These are phyloP conservation scores for Abramis brama DNA, from an alignment of 2,113 vertebrate genomes.

Conservation along the genomic window DNA sequence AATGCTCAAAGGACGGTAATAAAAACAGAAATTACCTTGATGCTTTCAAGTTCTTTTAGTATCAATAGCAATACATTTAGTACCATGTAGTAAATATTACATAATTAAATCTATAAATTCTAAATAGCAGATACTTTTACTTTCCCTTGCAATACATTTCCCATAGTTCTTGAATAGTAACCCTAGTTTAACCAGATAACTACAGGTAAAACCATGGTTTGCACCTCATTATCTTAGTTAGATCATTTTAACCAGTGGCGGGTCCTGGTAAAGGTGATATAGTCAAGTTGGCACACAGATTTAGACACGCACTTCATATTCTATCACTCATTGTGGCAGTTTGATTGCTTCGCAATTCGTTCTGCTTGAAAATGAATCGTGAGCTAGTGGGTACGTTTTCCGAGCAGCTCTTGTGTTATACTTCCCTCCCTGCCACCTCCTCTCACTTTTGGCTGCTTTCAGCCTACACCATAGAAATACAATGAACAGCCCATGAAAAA, in stretches of 20 bases:
- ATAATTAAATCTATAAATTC: neutral
- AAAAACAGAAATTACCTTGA: neutral
- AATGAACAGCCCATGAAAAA: neutral
- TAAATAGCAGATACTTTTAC: neutral
- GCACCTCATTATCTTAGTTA: neutral
- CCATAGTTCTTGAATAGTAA: too few relatives aligned
- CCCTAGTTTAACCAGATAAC: too few relatives aligned
- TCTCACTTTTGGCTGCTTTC: slow-evolving; percentile 8
- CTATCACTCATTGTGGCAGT: neutral
- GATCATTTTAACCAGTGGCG: neutral
- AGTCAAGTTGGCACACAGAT: neutral
- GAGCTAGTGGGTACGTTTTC: neutral
- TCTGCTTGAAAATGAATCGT: slow-evolving; percentile 5
- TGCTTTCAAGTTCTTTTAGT: neutral
- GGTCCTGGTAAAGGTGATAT: too few relatives aligned
- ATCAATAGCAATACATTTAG: neutral
- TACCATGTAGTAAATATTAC: neutral
- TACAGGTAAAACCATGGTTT: neutral
- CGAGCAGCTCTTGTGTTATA: neutral
- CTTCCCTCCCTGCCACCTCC: neutral
- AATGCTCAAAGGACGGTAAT: neutral
- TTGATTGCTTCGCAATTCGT: neutral
- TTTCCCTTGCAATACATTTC: neutral
- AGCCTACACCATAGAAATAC: neutral
- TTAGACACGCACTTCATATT: neutral